Evolutionary conservation across 2,113 vertebrate species (phyloP).

Genomic region (Rallus limicola): DNA sequence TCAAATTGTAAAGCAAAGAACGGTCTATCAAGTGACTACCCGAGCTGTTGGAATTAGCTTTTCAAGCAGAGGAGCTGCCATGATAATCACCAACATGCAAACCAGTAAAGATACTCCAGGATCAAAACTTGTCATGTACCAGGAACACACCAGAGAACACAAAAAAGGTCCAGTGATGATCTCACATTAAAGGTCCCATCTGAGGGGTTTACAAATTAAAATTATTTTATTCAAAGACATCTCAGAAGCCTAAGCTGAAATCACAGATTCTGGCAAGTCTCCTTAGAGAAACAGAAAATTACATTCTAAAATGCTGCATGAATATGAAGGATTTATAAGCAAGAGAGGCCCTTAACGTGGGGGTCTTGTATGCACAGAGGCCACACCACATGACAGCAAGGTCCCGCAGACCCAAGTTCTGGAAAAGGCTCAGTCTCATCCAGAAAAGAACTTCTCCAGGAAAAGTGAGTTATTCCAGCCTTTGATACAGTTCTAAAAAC

Average conservation of each 20-base stretch:
- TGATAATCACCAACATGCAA: background rate
- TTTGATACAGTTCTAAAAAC: background rate
- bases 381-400: accelerated
- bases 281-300: background rate
- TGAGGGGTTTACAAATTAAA: constrained; percentile 1
- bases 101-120: background rate
- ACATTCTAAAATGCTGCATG: background rate
- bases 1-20: background rate
- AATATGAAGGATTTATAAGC: background rate
- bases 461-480: background rate
- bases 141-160: background rate
- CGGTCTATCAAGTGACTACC: background rate
- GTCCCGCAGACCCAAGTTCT: background rate
- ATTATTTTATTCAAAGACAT: background rate
- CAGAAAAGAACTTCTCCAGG: background rate
- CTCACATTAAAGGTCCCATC: background rate
- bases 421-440: background rate
- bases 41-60: background rate
- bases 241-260: background rate
- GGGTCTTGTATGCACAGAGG: background rate
- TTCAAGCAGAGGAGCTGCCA: background rate
- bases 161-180: background rate
- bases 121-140: background rate
- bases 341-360: background rate
- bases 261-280: background rate